phyloP scores from a whole-genome alignment of 2,113 vertebrate genomes.

The Larimichthys polyactis region DNA sequence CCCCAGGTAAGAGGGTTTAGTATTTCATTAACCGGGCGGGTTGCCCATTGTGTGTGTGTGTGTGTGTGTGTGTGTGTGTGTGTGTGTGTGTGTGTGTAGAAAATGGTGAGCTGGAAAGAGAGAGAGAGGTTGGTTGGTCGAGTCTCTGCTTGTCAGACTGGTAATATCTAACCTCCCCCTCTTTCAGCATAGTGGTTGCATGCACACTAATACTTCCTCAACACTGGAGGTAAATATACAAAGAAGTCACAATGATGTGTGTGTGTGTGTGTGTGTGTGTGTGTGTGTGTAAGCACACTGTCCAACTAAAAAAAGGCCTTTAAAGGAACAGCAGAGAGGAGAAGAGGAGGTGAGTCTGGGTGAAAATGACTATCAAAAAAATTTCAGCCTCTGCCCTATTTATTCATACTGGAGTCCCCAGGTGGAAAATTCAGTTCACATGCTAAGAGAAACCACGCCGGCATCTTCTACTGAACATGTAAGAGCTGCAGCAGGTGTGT shows the following conservation, averaged over 20 bases:
- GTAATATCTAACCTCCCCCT: conserved; percentile 32
- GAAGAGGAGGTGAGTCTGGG: background rate
- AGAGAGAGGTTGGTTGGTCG: background rate
- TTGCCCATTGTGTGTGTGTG: conserved; percentile 60
- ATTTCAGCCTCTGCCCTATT: conserved; percentile 10
- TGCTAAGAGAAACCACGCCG: background rate
- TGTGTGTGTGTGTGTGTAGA: background rate
- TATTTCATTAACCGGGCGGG: conserved; percentile 52
- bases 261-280: background rate
- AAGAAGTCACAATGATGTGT: conserved; percentile 1
- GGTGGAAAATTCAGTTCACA: conserved; percentile 16
- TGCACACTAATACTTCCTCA: conserved; percentile 17
- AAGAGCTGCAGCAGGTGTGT: background rate
- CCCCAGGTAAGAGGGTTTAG: conserved; percentile 80
- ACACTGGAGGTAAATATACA: conserved; percentile 20
- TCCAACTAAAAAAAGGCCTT: background rate
- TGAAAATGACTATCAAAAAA: conserved; percentile 13
- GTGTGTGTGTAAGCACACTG: conserved; percentile 1
- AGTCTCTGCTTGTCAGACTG: conserved; percentile 45
- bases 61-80: conserved; percentile 21
- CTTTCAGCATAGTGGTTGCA: conserved; percentile 36
- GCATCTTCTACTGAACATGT: conserved; percentile 5
- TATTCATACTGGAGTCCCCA: conserved; percentile 5
- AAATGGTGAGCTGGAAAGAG: conserved; percentile 19
- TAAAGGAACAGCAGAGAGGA: conserved; percentile 18